These are phyloP conservation scores for Enchytraeus crypticus DNA, from an alignment of 2,888 invertebrate genomes.

Conservation along the genomic window DNA sequence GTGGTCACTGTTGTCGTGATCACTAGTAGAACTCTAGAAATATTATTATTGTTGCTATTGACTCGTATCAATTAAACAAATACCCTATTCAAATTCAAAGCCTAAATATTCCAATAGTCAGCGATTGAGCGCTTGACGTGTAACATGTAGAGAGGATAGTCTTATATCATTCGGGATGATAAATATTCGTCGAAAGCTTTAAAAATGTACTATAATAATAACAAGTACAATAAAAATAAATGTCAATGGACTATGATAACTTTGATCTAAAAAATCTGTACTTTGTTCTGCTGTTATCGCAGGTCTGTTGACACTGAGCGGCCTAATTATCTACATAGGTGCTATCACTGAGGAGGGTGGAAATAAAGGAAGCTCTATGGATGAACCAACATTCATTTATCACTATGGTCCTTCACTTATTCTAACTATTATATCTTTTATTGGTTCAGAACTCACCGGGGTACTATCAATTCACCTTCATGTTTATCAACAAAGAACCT, in stretches of 20 bases:
- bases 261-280: neutral
- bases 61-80: too few species aligned
- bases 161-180: too few species aligned
- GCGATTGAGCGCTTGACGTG: too few species aligned
- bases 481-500: neutral
- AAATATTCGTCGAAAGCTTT: too few species aligned
- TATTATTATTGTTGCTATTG: too few species aligned
- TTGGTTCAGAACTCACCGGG: slow-evolving; percentile 1
- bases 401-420: neutral
- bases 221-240: too few species aligned
- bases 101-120: too few species aligned
- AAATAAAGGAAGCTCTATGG: neutral
- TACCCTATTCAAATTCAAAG: too few species aligned
- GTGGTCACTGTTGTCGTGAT: too few species aligned
- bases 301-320: neutral
- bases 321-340: slow-evolving; percentile 3
- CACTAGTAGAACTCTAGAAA: too few species aligned
- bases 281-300: neutral
- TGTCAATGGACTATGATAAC: neutral
- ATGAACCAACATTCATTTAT: neutral
- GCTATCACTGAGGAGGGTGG: slow-evolving; percentile 4
- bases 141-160: too few species aligned
- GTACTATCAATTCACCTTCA: slow-evolving; percentile 1
- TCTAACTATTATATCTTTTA: neutral
- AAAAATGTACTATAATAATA: too few species aligned